Percentiles rank a stretch among this genome's conserved stretches.
These are phyloP conservation scores for Drosophila ficusphila DNA, from an alignment of 1,140 invertebrate genomes.

Conservation along the genomic window DNA sequence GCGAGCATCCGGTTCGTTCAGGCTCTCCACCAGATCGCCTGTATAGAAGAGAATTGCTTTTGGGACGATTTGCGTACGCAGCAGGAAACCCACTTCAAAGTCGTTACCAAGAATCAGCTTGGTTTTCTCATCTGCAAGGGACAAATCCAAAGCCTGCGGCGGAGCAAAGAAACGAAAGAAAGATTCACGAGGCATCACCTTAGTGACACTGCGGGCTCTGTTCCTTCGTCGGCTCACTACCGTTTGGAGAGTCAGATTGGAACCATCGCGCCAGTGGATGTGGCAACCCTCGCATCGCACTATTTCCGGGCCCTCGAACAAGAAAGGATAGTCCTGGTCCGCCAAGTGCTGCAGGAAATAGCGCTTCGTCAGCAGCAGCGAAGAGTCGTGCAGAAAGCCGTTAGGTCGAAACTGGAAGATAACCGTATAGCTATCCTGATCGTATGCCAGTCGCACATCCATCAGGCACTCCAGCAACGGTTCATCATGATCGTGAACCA, in stretches of 20 bases:
- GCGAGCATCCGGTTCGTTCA: constrained; percentile 32
- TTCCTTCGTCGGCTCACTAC: constrained; percentile 97
- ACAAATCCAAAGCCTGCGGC: constrained; percentile 89
- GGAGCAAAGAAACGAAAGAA: constrained; percentile 99
- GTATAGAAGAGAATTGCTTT: constrained; percentile 97
- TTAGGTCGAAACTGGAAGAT: constrained; percentile 97
- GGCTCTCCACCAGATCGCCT: constrained; percentile 88
- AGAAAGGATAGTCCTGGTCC: constrained; percentile 95
- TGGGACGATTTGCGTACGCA: constrained; percentile 95
- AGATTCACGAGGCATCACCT: constrained; percentile 95
- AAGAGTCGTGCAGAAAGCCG: constrained; percentile 96
- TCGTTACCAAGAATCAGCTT: constrained; percentile 88
- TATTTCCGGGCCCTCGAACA: constrained; percentile 98
- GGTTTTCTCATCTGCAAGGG: constrained; percentile 85
- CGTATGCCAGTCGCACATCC: constrained; percentile 93
- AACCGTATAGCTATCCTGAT: constrained; percentile 86
- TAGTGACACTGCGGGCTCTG: constrained; percentile 90
- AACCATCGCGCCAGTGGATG: constrained; percentile 97
- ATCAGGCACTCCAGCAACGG: constrained; percentile 95
- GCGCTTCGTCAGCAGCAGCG: constrained; percentile 96
- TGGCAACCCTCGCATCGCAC: constrained; percentile 95
- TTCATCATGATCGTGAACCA: constrained; percentile 97
- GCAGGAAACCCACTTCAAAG: constrained; percentile 98
- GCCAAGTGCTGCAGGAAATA: constrained; percentile 97
- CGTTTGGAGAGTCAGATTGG: constrained; percentile 97